These are phyloP conservation scores for Atherinosoma microstoma DNA, from an alignment of 2,797 vertebrate species.

Conservation along the genomic window DNA sequence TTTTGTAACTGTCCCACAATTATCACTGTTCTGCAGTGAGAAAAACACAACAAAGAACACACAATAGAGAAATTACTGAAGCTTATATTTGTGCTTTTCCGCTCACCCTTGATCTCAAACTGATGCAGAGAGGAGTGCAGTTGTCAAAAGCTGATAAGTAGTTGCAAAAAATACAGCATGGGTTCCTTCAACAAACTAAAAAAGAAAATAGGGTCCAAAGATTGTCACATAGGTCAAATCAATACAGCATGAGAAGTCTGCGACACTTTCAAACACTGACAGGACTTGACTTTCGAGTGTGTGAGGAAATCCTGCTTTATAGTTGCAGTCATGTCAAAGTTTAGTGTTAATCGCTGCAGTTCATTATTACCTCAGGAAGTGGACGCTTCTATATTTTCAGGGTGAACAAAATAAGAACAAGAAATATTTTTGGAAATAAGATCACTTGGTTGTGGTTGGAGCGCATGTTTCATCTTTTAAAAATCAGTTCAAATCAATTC, in stretches of 20 bases:
- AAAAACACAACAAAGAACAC: background rate
- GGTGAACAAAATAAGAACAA: background rate
- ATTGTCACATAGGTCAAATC: conserved; percentile 13
- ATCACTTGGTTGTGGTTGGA: conserved; percentile 5
- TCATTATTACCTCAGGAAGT: background rate
- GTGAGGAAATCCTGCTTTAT: background rate
- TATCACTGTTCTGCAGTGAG: background rate
- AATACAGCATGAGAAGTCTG: conserved; percentile 7
- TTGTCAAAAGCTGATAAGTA: conserved; percentile 23
- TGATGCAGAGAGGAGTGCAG: conserved; percentile 10
- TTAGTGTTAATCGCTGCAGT: background rate
- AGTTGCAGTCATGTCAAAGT: background rate
- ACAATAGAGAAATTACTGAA: background rate
- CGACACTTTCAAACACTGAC: conserved; percentile 50
- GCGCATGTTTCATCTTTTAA: background rate
- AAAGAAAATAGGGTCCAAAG: background rate
- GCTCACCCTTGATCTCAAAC: conserved; percentile 14
- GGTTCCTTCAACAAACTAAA: conserved; percentile 12
- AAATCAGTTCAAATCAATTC: background rate
- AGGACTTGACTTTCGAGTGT: conserved; percentile 19
- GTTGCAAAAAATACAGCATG: conserved; percentile 5
- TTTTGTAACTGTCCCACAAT: background rate
- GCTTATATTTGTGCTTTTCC: background rate
- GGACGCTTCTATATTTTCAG: conserved; percentile 6
- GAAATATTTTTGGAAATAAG: background rate